Evolutionary conservation across 2,113 vertebrate species (phyloP).

Genomic region (Rhabdornis inornatus): DNA sequence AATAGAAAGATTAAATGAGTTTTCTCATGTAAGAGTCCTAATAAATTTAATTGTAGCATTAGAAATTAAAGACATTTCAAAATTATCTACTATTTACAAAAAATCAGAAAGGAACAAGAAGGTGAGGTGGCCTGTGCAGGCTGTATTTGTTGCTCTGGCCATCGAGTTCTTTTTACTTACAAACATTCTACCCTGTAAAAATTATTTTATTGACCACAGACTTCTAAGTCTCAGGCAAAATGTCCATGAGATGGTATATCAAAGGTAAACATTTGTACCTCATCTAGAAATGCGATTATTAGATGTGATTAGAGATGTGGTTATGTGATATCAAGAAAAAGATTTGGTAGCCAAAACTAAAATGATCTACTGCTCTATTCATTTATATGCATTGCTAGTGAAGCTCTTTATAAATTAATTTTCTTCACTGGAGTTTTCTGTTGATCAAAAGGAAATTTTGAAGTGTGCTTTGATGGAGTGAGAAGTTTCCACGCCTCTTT

Average conservation of each 20-base stretch:
- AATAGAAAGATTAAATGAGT: neutral
- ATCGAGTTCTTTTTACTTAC: neutral
- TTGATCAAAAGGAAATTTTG: neutral
- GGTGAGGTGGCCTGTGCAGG: rapidly evolving
- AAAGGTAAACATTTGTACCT: neutral
- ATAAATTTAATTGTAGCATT: neutral
- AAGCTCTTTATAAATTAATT: neutral
- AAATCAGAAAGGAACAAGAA: neutral
- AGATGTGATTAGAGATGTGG: neutral
- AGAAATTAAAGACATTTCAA: neutral
- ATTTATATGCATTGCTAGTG: neutral
- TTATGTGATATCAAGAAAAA: neutral
- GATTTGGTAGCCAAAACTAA: neutral
- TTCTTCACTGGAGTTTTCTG: neutral
- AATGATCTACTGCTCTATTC: neutral
- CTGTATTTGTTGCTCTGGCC: neutral
- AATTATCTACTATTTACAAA: neutral
- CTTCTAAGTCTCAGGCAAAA: neutral
- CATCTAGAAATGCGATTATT: too few species aligned
- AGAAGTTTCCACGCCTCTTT: neutral
- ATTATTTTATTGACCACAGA: neutral
- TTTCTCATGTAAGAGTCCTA: neutral
- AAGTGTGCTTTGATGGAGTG: neutral
- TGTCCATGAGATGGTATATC: neutral
- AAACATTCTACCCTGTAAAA: neutral